Conservation (phyloP, 2,888 invertebrate genomes). For the Pilophorus perplexus region DNA sequence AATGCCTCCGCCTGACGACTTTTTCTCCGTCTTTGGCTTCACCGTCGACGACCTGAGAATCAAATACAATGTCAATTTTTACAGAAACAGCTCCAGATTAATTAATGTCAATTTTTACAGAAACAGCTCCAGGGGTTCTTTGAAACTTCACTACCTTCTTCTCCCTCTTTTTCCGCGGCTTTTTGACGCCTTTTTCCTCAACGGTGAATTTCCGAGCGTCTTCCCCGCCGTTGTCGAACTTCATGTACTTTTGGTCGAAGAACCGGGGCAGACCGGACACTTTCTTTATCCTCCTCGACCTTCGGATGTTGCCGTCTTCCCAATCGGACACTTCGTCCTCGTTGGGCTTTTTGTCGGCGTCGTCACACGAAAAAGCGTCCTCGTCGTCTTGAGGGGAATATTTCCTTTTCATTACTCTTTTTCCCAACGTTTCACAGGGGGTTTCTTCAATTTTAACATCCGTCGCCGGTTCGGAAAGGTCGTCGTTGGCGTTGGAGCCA, state of each 20-base stretch:
- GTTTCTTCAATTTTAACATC: not conserved
- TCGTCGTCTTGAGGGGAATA: not conserved
- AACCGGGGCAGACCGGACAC: slow-evolving; percentile 18
- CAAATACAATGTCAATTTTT: too few species aligned
- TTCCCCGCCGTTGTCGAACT: slow-evolving; percentile 8
- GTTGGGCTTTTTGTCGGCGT: slow-evolving; percentile 27
- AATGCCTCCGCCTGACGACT: too few species aligned
- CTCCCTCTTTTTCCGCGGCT: not conserved
- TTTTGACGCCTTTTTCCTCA: not conserved
- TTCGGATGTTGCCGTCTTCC: slow-evolving; percentile 43
- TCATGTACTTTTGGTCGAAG: slow-evolving; percentile 24
- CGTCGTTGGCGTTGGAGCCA: not conserved
- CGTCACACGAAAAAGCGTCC: not conserved
- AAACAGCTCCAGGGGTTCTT: too few species aligned
- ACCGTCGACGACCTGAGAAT: too few species aligned
- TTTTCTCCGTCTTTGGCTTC: too few species aligned
- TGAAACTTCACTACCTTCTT: too few species aligned
- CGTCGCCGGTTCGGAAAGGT: too few species aligned
- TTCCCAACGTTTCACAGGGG: not conserved
- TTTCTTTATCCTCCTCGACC: slow-evolving; percentile 16
- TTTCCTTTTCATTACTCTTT: slow-evolving; percentile 23
- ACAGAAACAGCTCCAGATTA: too few species aligned
- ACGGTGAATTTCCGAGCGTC: not conserved
- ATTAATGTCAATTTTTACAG: too few species aligned
- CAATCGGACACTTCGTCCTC: slow-evolving; percentile 42